These are phyloP conservation scores for Sepioteuthis lessoniana DNA, from an alignment of 2,888 invertebrate species.

Conservation along the genomic window DNA sequence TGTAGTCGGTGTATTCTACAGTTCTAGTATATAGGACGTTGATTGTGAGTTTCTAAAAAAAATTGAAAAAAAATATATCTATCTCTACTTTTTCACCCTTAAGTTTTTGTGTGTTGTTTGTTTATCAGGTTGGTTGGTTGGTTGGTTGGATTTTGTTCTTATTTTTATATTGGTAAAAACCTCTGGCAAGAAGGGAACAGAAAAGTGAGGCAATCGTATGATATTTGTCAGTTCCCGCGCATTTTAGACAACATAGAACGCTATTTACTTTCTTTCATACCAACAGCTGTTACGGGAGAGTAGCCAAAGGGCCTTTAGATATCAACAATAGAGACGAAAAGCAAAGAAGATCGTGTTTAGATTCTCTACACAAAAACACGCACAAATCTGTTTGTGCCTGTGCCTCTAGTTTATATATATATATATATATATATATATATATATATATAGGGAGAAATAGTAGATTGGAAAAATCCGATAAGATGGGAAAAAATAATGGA, in stretches of 20 bases:
- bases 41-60: not conserved
- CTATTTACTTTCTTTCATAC: not conserved
- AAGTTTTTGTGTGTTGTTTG: no score
- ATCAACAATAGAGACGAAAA: constrained; percentile 15
- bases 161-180: not conserved
- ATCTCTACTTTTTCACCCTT: not conserved
- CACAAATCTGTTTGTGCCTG: not conserved
- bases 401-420: not conserved
- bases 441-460: no score
- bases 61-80: not conserved
- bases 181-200: not conserved
- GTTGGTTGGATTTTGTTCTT: no score
- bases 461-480: no score
- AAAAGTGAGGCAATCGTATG: not conserved
- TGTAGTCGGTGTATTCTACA: no score
- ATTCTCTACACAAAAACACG: not conserved
- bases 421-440: constrained; percentile 33
- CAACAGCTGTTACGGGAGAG: not conserved
- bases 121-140: no score
- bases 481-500: no score
- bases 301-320: not conserved
- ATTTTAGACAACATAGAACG: not conserved
- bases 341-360: not conserved
- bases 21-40: no score
- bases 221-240: not conserved